Base-by-base conservation (phyloP, 1,140 invertebrate genomes). In the Drosophila seguyi region DNA sequence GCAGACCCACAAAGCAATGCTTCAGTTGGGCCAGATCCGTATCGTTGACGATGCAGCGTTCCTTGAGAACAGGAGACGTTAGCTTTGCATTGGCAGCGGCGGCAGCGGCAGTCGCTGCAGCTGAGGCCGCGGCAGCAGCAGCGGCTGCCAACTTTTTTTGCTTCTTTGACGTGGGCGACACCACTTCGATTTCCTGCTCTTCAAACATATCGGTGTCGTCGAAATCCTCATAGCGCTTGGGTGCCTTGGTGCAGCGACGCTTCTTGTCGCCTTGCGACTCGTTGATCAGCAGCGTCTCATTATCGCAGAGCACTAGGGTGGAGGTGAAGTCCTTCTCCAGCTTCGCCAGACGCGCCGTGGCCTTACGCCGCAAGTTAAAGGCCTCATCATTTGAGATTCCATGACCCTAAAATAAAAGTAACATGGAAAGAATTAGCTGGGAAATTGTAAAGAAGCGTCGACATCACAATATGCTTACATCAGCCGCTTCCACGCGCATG, bases 321-420 rank as follows among this genome's bases (percentile, higher is more conserved):
- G 92, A 90, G 0, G 85, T 91, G 31, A 93, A 93, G 16, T 93
- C 91, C 76, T 91, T 92, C 47, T 93, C 92, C 79, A 92, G 88
- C 45, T 85, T 91, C 4, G 92, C 92, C 39, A 93, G 45, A 2
- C 81, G 79, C 0, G 92, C 92, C 0, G 90, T 93, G 3, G 92
- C 92, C 39, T 92, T 63, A 14, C 85, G 81, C 0, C 92, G 75
- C 53, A 92, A 48, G 42, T 90, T 86, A 31, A 90, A 92, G 0
- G 91, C 91, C 56, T 92, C 91, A 52, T 92, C 90, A 13, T 91
- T 92, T 14, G 91, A 92, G 14, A 92, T 73, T 8, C 81, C 74
- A 1, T 79, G 87, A 6, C 86, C 86, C 91, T 92, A 34, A 57
- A 48, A 52, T 13, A 1, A n/a, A 7, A 10, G 1, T 22, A 36